Evolutionary conservation across 2,797 vertebrate species (phyloP), one percentile per base, ranked within the genome.

Genomic region (Thaleichthys pacificus): DNA sequence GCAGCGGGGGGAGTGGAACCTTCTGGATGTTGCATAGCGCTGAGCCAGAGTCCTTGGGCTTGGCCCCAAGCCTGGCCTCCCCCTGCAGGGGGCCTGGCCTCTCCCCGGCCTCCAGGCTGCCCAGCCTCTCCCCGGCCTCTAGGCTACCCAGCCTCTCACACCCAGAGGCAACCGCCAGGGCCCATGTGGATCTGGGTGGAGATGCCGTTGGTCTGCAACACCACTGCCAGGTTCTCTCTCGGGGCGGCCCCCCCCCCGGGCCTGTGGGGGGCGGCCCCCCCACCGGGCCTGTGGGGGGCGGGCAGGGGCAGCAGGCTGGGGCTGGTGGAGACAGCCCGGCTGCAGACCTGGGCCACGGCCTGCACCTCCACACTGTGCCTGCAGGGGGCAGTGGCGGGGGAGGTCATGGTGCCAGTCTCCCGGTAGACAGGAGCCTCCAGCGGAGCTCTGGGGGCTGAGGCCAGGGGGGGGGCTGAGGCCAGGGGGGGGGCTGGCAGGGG

Each of bases 381-480:
- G 17, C 69, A 73, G 30, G 85, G 71, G 30, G 86, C 85, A 12
- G 82, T 71, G 0, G 89, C 89, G 4, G 91, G 89, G 74, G 84
- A 83, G 0, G 96, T 98, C 97, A 98, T 99, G 0, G 98, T 99
- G 4, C 95, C 94, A 0, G 86, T 95, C 82, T 99, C 97, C 76
- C 81, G 93, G 86, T 94, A 97, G 64, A 86, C 17, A n/a, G 51
- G 38, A 42, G 72, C 80, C 85, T 94, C 42, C 86, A 82, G 30
- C 64, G 75, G 74, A 82, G 84, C 0, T 17, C 6, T 9, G 32
- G 32, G 32, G 35, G 57, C 73, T 68, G 68, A 32, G 47, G 70
- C 72, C 63, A 63, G 63, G 82, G 66, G 82, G 78, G 69, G 68
- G 26, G 72, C 71, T 0, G 67, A 32, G 47, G 70, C 72, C 63